phyloP scores from a whole-genome alignment of 2,797 vertebrate species.

The Botia almorhae region DNA sequence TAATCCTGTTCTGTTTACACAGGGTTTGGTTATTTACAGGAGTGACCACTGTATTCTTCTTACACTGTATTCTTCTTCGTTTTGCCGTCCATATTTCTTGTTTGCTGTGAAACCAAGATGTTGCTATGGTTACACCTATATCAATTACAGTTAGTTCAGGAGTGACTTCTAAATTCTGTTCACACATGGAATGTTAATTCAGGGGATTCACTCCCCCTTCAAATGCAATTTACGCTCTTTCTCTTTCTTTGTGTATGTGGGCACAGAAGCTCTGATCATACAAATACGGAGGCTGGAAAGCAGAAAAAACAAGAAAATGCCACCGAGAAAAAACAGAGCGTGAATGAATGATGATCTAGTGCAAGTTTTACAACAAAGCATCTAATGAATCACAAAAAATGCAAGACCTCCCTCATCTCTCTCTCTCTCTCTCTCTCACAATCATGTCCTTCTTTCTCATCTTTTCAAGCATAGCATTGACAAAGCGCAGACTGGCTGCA shows the following conservation, averaged over 20 bases:
- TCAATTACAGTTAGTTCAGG: no score
- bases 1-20: neutral
- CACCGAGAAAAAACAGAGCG: constrained; percentile 31
- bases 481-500: neutral
- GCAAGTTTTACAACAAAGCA: constrained; percentile 16
- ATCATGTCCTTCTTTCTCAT: neutral
- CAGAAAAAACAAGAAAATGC: constrained; percentile 21
- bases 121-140: no score
- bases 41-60: neutral
- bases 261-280: neutral
- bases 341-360: constrained; percentile 46
- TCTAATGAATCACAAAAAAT: constrained; percentile 34
- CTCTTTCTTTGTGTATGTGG: neutral
- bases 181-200: no score
- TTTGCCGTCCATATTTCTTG: no score
- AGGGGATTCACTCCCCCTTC: neutral
- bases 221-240: neutral
- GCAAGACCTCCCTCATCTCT: constrained; percentile 26
- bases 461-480: neutral
- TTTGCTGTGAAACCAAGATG: no score
- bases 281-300: constrained; percentile 28
- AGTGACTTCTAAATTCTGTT: no score
- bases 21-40: neutral
- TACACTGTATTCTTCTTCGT: neutral
- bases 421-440: neutral